Conservation (phyloP, 2,113 vertebrate species). For the Grus americana region DNA sequence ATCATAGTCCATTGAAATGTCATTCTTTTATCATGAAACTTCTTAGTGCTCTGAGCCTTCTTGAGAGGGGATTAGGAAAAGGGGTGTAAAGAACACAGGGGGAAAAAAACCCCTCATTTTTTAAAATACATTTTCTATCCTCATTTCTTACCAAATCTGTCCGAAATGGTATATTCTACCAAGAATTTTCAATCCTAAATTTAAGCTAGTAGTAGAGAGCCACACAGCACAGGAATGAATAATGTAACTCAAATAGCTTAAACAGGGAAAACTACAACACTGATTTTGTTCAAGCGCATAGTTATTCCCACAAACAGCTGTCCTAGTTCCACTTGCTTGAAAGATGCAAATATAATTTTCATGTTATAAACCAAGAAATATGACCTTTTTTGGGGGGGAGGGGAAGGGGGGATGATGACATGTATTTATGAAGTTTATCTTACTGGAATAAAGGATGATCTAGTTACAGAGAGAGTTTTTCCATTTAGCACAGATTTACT, state of each 20-base stretch:
- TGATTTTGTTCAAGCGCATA: background rate
- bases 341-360: background rate
- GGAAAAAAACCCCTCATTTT: background rate
- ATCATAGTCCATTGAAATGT: background rate
- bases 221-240: background rate
- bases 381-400: rapidly evolving
- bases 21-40: background rate
- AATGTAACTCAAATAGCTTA: background rate
- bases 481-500: background rate
- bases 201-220: background rate
- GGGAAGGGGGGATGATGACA: too few species aligned
- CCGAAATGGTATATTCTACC: background rate
- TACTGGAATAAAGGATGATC: background rate
- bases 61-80: background rate
- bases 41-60: background rate
- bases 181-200: background rate
- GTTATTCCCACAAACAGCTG: background rate
- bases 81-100: background rate
- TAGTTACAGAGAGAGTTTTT: background rate
- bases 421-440: background rate
- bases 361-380: background rate
- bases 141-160: background rate
- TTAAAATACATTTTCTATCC: background rate
- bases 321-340: background rate
- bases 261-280: background rate